Conservation (phyloP, 2,113 vertebrate genomes). For the Regulus satrapa region DNA sequence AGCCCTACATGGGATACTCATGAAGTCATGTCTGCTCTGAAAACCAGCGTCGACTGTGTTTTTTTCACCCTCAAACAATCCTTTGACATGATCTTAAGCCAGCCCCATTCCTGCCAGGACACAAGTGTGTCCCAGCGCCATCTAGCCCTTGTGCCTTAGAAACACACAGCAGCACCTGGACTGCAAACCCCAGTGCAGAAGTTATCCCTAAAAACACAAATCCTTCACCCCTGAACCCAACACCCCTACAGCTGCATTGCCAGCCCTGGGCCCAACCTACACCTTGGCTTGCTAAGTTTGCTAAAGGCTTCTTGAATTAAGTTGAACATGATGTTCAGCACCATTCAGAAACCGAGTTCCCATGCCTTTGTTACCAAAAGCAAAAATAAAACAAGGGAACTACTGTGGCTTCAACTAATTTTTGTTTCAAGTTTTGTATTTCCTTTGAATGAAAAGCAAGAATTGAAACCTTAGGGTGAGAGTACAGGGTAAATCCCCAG, state of each 20-base stretch:
- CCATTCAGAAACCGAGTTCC: not conserved
- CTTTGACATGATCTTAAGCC: not conserved
- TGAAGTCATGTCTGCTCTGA: not conserved
- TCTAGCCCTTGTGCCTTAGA: slow-evolving; percentile 2
- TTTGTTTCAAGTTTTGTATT: not conserved
- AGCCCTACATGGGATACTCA: not conserved
- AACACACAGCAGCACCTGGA: not conserved
- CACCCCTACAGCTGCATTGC: fast-evolving
- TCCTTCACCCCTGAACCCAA: not conserved
- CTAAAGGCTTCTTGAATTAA: not conserved
- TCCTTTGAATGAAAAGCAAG: slow-evolving; percentile 20
- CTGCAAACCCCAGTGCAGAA: fast-evolving
- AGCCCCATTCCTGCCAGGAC: not conserved
- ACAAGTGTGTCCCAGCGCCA: slow-evolving; percentile 23
- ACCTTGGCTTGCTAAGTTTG: not conserved
- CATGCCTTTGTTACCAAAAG: not conserved
- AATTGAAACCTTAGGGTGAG: not conserved
- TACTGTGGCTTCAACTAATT: not conserved
- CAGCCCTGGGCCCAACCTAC: not conserved
- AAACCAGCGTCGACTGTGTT: fast-evolving
- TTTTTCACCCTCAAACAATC: not conserved
- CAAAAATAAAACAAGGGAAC: not conserved
- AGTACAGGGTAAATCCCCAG: not conserved
- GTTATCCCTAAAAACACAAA: not conserved
- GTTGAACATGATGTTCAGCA: not conserved